Conservation (phyloP, 1,140 invertebrate species). For the Drosophila ogumai region DNA sequence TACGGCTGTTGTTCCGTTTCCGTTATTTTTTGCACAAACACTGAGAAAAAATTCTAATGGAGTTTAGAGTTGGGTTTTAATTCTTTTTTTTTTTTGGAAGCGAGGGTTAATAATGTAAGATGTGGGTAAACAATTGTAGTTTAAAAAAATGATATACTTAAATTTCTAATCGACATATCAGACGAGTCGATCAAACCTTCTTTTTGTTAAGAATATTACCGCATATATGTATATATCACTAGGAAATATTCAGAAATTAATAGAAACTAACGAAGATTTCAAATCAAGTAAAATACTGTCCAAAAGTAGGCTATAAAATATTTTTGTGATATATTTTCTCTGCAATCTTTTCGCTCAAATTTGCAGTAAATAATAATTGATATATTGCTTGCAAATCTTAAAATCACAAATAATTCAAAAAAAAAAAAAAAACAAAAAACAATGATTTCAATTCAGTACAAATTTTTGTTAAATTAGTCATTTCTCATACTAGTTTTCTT, state of each 20-base stretch:
- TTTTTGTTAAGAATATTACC: too few species aligned
- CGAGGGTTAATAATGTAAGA: neutral
- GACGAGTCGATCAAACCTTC: neutral
- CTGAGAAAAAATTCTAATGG: neutral
- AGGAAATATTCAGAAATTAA: too few species aligned
- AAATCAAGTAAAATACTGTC: neutral
- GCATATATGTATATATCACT: too few species aligned
- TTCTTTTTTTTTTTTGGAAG: neutral
- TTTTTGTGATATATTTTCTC: neutral
- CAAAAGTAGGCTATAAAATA: neutral
- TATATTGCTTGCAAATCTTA: too few species aligned
- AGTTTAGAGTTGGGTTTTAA: neutral
- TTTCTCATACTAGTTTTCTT: neutral
- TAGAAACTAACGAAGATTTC: neutral
- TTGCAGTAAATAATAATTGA: too few species aligned
- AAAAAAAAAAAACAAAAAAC: too few species aligned
- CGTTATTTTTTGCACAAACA: constrained; percentile 21
- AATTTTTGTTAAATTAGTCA: accelerated
- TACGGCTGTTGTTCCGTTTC: constrained; percentile 43
- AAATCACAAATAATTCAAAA: too few species aligned
- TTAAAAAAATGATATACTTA: neutral
- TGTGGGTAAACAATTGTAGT: neutral
- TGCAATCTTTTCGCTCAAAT: neutral
- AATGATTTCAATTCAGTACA: neutral
- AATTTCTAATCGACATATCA: neutral